Percentiles rank a stretch among this genome's conserved stretches.
Conservation (phyloP, 2,888 invertebrate genomes). For the Diplolepis rosae region DNA sequence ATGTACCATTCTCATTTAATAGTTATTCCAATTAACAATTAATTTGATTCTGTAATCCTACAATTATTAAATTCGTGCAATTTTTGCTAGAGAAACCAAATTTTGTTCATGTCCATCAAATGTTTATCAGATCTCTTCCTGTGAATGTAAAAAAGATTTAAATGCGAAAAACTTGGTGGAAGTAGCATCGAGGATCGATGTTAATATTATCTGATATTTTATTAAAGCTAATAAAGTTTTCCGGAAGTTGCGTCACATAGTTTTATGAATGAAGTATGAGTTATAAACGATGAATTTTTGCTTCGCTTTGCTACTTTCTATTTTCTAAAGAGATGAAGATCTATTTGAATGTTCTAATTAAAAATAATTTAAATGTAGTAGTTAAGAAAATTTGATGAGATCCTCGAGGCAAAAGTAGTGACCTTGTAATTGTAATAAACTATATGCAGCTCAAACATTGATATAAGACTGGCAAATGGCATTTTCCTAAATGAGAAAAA, state of each 20-base stretch:
- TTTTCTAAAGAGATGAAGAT: not conserved
- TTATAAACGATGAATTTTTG: not conserved
- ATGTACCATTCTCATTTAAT: no score
- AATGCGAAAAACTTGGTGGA: not conserved
- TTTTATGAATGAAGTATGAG: not conserved
- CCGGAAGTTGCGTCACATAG: not conserved
- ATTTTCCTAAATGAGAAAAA: constrained; percentile 53
- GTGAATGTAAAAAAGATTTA: not conserved
- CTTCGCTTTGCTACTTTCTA: no score
- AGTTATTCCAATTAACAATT: not conserved
- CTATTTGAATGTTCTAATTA: not conserved
- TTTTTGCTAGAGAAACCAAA: not conserved
- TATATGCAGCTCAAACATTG: constrained; percentile 50
- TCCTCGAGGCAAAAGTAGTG: not conserved
- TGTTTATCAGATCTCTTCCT: not conserved
- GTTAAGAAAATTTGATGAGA: not conserved
- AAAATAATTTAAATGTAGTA: not conserved
- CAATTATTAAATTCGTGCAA: not conserved
- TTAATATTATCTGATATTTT: not conserved
- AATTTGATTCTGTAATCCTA: no score
- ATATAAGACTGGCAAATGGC: constrained; percentile 63
- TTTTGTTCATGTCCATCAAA: not conserved
- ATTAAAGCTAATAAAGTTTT: not conserved
- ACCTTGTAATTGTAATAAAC: constrained; percentile 35
- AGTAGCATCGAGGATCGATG: constrained; percentile 1